These are phyloP conservation scores for Etia nguti DNA, from an alignment of 2,113 vertebrate species.

Conservation along the genomic window DNA sequence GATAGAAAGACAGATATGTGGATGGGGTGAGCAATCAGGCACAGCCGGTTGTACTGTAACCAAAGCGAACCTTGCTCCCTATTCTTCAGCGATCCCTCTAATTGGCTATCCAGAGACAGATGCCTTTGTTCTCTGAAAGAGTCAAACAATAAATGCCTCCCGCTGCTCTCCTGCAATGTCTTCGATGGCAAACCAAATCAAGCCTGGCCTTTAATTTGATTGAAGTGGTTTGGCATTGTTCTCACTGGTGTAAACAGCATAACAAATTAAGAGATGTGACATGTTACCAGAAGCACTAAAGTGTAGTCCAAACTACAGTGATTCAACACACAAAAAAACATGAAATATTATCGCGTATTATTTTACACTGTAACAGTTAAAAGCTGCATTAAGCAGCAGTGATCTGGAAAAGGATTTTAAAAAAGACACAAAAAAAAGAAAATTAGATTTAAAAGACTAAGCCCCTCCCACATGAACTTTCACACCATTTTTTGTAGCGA, in stretches of 20 bases:
- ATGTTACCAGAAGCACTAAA: background rate
- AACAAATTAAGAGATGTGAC: constrained; percentile 15
- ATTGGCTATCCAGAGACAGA: constrained; percentile 65
- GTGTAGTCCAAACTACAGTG: background rate
- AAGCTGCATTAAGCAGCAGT: background rate
- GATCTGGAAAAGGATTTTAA: background rate
- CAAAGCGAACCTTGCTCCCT: constrained; percentile 37
- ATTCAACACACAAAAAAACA: constrained; percentile 1
- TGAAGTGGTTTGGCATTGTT: constrained; percentile 25
- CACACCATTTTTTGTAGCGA: background rate
- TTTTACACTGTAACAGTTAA: background rate
- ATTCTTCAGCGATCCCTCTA: constrained; percentile 46
- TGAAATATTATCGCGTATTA: background rate
- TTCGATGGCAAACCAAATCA: constrained; percentile 54
- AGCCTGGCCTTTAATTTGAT: constrained; percentile 44
- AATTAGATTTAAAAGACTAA: background rate
- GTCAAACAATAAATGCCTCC: constrained; percentile 55
- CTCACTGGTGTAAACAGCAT: constrained; percentile 35
- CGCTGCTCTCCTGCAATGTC: constrained; percentile 35
- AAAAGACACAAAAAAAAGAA: background rate
- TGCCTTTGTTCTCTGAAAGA: constrained; percentile 57
- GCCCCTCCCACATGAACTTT: background rate
- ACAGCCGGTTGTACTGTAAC: constrained; percentile 12
- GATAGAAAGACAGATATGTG: constrained; percentile 11
- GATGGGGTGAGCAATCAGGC: background rate